Percentiles rank a stretch among this genome's conserved stretches.
Conservation (phyloP, 1,140 invertebrate genomes). For the Melanaphis sacchari region DNA sequence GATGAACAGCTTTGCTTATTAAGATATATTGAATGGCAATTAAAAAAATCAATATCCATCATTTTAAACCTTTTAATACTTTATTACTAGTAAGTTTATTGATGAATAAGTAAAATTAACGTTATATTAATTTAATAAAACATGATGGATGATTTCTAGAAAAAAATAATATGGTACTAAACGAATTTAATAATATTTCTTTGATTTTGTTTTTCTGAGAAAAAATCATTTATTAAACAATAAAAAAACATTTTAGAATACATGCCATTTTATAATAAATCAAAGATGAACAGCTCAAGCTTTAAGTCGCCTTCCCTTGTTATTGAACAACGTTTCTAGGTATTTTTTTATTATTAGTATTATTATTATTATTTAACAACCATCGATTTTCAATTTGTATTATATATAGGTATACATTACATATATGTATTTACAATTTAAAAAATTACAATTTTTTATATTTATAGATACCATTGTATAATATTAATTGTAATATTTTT, state of each 20-base stretch:
- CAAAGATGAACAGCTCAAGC: too few relatives aligned
- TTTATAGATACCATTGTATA: background rate
- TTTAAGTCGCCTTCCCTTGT: background rate
- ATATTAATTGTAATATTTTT: background rate
- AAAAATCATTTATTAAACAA: background rate
- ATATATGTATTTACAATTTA: too few relatives aligned
- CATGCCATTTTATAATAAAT: background rate
- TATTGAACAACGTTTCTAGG: background rate
- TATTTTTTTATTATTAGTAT: background rate
- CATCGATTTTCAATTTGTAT: too few relatives aligned
- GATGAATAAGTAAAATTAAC: background rate
- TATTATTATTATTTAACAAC: too few relatives aligned
- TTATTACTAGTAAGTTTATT: too few relatives aligned
- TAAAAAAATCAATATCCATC: background rate
- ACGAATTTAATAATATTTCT: background rate
- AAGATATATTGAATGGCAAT: background rate
- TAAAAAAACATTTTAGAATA: background rate
- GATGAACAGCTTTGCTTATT: background rate
- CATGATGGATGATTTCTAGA: background rate
- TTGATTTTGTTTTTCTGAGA: background rate
- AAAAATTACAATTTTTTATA: too few relatives aligned
- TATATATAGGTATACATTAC: too few relatives aligned
- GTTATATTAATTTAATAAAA: background rate
- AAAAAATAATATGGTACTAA: background rate
- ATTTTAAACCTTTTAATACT: background rate